Evolutionary conservation across 1,140 invertebrate genomes (phyloP).

Genomic region (Drosophila pseudoananassae): DNA sequence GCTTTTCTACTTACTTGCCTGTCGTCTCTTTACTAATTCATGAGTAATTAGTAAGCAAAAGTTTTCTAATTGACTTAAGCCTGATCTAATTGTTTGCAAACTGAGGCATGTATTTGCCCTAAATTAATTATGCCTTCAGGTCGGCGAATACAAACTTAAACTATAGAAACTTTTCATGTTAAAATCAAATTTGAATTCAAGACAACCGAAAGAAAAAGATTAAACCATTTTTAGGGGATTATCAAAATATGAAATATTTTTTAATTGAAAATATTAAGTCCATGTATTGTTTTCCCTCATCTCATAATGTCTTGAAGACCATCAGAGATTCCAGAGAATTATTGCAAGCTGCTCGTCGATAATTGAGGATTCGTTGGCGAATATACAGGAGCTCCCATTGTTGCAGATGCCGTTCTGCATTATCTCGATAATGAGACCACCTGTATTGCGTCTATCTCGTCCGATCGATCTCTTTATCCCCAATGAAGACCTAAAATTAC

Average conservation of each 20-base stretch:
- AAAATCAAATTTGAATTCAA: too few species aligned
- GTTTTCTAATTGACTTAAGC: slow-evolving; percentile 35
- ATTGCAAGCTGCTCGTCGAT: not conserved
- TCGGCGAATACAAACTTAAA: not conserved
- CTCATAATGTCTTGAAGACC: not conserved
- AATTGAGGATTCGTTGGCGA: not conserved
- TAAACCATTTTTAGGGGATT: not conserved
- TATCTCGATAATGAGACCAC: slow-evolving; percentile 53
- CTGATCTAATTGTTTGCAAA: slow-evolving; percentile 31
- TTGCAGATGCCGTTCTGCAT: slow-evolving; percentile 3
- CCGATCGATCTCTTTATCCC: slow-evolving; percentile 39
- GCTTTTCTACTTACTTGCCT: slow-evolving; percentile 34
- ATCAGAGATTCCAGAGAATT: not conserved
- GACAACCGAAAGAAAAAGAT: not conserved
- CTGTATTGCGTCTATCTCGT: slow-evolving; percentile 41
- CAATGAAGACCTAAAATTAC: slow-evolving; percentile 52
- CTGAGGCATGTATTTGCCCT: slow-evolving; percentile 13
- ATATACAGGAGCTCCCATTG: slow-evolving; percentile 1
- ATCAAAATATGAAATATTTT: too few species aligned
- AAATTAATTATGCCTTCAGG: slow-evolving; percentile 1
- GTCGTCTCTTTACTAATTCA: slow-evolving; percentile 31
- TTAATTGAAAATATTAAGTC: too few species aligned
- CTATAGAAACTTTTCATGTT: too few species aligned
- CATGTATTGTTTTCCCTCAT: not conserved
- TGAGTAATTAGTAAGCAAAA: slow-evolving; percentile 62